Conservation (phyloP, 2,113 vertebrate species). For the Phylloscopus trochilus region DNA sequence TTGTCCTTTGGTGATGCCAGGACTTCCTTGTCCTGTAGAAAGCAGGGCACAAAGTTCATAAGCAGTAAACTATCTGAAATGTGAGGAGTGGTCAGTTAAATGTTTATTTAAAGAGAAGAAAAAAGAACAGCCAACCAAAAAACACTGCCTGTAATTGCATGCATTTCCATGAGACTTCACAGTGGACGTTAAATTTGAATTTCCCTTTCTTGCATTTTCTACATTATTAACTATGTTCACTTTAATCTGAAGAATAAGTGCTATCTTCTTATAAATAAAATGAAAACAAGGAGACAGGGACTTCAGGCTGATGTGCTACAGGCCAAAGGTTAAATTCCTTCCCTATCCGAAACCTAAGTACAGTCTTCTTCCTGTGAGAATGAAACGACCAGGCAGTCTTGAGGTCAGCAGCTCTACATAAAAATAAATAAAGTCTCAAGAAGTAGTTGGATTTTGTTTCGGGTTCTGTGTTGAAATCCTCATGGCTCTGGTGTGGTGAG, state of each 20-base stretch:
- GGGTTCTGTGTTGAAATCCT: constrained; percentile 36
- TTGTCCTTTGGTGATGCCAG: background rate
- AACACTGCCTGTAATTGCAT: background rate
- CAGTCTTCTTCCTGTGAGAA: constrained; percentile 67
- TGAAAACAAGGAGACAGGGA: constrained; percentile 26
- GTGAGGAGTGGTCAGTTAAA: background rate
- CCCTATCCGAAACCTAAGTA: constrained; percentile 44
- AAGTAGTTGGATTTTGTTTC: constrained; percentile 46
- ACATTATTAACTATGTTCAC: background rate
- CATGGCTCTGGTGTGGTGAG: background rate
- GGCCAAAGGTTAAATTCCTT: constrained; percentile 65
- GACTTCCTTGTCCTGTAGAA: background rate
- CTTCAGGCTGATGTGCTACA: constrained; percentile 51
- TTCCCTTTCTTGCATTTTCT: background rate
- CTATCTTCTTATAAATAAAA: constrained; percentile 32
- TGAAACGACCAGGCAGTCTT: constrained; percentile 60
- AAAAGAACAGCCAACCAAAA: background rate
- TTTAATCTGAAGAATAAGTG: constrained; percentile 21
- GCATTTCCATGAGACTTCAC: background rate
- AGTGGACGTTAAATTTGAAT: background rate
- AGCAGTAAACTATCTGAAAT: background rate
- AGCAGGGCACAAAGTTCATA: background rate
- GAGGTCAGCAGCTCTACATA: constrained; percentile 50
- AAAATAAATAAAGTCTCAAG: constrained; percentile 63
- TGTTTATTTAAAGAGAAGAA: background rate